phyloP scores from a whole-genome alignment of 2,888 invertebrate species.

The Mylabris sibirica region DNA sequence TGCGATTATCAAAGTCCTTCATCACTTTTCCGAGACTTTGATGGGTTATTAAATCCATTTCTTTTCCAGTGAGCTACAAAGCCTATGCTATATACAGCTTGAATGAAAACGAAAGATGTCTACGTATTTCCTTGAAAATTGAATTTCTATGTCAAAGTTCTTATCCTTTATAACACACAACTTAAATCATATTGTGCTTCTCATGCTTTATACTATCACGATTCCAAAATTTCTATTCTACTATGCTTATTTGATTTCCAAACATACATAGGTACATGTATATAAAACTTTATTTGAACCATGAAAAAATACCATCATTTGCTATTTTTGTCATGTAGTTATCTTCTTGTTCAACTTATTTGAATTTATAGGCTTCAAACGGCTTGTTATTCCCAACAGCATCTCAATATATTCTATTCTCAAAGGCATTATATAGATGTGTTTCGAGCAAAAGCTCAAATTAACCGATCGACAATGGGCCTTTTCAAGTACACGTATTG shows the following conservation, averaged over 20 bases:
- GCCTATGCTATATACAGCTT: not conserved
- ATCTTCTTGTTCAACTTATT: constrained; percentile 19
- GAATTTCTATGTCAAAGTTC: constrained; percentile 8
- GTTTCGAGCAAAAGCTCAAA: not conserved
- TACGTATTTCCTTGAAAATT: constrained; percentile 1
- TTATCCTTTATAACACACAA: not conserved
- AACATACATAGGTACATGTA: constrained; percentile 22
- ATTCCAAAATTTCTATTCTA: not conserved
- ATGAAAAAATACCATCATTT: constrained; percentile 32
- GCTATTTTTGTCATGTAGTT: constrained; percentile 29
- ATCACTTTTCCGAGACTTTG: not conserved
- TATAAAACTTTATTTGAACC: constrained; percentile 30
- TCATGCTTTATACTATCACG: constrained; percentile 19
- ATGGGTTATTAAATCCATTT: constrained; percentile 11
- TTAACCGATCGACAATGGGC: constrained; percentile 1
- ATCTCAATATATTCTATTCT: constrained; percentile 20
- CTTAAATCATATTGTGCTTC: constrained; percentile 26
- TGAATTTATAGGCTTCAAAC: constrained; percentile 4
- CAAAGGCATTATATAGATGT: constrained; percentile 22
- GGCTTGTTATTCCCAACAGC: constrained; percentile 21
- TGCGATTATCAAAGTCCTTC: not conserved
- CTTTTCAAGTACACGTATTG: not conserved
- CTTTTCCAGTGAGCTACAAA: not conserved
- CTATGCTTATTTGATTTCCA: constrained; percentile 13
- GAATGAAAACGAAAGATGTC: not conserved